phyloP scores from a whole-genome alignment of 2,797 vertebrate genomes.

The Otus scops region DNA sequence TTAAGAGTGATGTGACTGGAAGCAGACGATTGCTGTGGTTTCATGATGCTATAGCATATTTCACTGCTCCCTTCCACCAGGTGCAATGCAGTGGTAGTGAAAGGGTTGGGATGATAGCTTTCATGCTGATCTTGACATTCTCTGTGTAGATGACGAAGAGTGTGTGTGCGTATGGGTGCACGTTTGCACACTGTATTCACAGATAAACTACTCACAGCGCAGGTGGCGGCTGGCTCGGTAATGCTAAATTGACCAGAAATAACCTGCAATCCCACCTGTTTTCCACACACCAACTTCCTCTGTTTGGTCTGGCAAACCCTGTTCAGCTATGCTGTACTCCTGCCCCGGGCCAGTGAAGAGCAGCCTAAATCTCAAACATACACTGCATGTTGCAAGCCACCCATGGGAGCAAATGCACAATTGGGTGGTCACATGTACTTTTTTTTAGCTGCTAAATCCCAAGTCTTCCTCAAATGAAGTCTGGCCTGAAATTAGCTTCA shows the following conservation, averaged over 20 bases:
- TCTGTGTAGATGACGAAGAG: not conserved
- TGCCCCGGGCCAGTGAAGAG: fast-evolving
- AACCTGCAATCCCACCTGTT: not conserved
- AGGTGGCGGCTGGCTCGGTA: not conserved
- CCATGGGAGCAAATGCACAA: not conserved
- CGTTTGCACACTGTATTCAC: fast-evolving
- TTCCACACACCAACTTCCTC: not conserved
- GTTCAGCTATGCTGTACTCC: not conserved
- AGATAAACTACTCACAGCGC: fast-evolving
- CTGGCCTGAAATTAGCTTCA: not conserved
- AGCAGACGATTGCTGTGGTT: not conserved
- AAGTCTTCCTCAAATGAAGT: not conserved
- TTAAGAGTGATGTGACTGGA: not conserved
- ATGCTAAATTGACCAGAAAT: not conserved
- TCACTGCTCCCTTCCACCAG: not conserved
- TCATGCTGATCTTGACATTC: fast-evolving
- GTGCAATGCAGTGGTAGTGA: no score
- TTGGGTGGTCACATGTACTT: fast-evolving
- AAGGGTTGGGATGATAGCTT: not conserved
- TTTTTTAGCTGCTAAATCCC: not conserved
- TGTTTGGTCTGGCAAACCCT: not conserved
- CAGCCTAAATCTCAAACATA: not conserved
- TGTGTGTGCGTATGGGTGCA: not conserved
- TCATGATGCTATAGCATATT: not conserved
- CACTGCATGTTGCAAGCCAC: fast-evolving